Base-by-base conservation (phyloP, 2,113 vertebrate genomes). In the Gila orcuttii region DNA sequence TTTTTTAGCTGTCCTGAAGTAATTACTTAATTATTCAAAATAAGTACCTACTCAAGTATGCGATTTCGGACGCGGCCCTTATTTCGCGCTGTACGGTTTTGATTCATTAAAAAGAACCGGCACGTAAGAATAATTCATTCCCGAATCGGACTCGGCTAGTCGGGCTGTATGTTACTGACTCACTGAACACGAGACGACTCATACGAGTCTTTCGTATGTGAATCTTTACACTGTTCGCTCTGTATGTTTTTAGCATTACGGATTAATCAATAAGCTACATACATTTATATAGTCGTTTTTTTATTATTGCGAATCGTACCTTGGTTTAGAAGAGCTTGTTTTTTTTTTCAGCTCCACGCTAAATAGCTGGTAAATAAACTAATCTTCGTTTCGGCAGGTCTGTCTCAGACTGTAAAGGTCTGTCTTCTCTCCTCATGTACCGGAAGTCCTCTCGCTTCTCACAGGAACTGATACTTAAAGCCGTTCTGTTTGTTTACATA, bases 391-490 rank as follows among this genome's bases (percentile, higher is more conserved):
- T 79, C 45, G 6, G 39, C 9, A 13, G 62, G 4, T 33, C 47
- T 36, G 9, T 8, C 9, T 52, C 28, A 28, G 28, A 28, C 28
- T 28, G 28, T 28, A 28, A 28, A 13, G 62, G 4, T 33, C 47
- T 36, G 9, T 8, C 9, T 52, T 69, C 17, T 33, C 75, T 55
- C 50, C 75, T 21, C 75, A 4, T 17, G 0, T 68, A 12, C 45
- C 80, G 80, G 80, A 82, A 82, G 47, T 23, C 6, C 6, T 28
- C 13, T 28, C 23, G 3, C 25, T 1, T 6, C 50, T 2, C 28
- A 50, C 80, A 45, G 80, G 80, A 82, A 68, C 25, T 68, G 25
- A 21, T 68, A 68, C 6, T 6, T 23, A 76, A 39, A 39, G 31
- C 2, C 3, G 19, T 9, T 36, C 31, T 13, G 2, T 69, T 17